These are phyloP conservation scores for Pangasius larnaudii DNA, from an alignment of 2,797 vertebrate species.

Conservation along the genomic window DNA sequence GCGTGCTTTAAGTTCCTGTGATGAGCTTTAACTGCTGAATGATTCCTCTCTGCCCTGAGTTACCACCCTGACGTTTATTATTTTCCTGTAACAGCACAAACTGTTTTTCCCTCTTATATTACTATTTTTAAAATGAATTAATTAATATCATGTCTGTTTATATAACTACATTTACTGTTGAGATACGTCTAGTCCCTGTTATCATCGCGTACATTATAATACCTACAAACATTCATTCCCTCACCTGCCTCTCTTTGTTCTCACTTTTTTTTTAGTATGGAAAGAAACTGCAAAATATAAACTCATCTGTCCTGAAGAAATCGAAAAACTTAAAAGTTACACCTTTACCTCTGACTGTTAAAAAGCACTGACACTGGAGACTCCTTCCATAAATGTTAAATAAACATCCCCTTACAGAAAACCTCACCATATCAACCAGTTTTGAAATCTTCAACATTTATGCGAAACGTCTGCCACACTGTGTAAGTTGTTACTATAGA, in stretches of 20 bases:
- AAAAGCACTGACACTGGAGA: neutral
- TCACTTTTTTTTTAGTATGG: no score
- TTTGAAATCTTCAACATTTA: neutral
- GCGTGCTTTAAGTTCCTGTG: neutral
- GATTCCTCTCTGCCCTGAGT: neutral
- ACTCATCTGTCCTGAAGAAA: neutral
- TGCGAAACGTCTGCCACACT: neutral
- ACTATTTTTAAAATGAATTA: neutral
- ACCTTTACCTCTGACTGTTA: no score
- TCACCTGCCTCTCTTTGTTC: no score
- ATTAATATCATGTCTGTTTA: neutral
- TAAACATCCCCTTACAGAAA: neutral
- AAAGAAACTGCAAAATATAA: neutral
- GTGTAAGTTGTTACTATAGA: neutral
- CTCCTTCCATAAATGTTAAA: neutral
- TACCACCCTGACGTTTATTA: neutral
- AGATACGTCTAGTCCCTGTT: neutral
- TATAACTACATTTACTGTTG: neutral
- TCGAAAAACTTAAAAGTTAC: neutral
- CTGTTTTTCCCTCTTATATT: neutral
- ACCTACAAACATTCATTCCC: no score
- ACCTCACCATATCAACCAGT: neutral
- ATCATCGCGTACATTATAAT: neutral
- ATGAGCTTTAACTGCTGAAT: neutral
- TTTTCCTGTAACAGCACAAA: neutral